Percentiles rank a stretch among this genome's conserved stretches.
Evolutionary conservation across 2,113 vertebrate species (phyloP).

Genomic region (Psilopsiagon aurifrons): DNA sequence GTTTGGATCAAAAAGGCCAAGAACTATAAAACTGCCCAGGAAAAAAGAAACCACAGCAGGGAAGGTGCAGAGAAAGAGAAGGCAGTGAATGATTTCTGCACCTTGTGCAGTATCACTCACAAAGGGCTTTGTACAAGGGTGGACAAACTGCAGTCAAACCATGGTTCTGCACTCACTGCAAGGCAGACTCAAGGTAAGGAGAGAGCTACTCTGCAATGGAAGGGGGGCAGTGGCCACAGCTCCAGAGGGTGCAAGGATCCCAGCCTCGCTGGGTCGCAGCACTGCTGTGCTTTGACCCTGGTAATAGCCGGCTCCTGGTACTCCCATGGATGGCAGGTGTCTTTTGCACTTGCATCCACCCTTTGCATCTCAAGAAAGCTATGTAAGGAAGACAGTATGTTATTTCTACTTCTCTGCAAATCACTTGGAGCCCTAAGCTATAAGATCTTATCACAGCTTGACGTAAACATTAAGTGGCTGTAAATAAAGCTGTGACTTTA

Average conservation of each 20-base stretch:
- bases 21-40: neutral
- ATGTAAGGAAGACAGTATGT: neutral
- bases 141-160: neutral
- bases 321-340: neutral
- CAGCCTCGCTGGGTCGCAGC: neutral
- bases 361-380: neutral
- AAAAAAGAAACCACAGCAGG: neutral
- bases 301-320: neutral
- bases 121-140: neutral
- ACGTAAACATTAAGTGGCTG: neutral
- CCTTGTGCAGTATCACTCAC: neutral
- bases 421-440: neutral
- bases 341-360: neutral
- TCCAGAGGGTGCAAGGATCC: neutral
- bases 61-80: neutral
- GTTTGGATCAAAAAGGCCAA: neutral
- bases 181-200: neutral
- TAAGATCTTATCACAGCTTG: neutral
- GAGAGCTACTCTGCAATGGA: neutral
- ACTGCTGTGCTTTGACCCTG: accelerated
- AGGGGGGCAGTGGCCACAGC: neutral
- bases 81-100: neutral
- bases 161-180: neutral
- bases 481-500: constrained; percentile 32
- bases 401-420: neutral